phyloP scores from a whole-genome alignment of 2,797 vertebrate genomes.

The Notoglanidium macrostoma region DNA sequence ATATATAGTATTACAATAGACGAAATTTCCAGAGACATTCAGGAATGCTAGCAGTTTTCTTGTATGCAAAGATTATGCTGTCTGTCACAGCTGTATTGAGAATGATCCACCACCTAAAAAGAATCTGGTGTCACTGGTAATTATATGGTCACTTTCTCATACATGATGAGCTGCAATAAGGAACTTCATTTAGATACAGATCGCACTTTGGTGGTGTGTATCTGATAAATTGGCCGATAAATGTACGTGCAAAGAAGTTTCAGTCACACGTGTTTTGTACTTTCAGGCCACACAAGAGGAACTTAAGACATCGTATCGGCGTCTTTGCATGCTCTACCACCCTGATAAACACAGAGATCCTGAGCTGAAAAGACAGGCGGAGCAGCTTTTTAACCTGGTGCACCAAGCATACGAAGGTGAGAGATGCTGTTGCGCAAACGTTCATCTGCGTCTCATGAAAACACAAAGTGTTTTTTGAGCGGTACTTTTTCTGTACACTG shows the following conservation, averaged over 20 bases:
- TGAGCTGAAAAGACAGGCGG: constrained; percentile 91
- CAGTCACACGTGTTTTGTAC: background rate
- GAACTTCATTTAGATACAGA: background rate
- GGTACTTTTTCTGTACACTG: background rate
- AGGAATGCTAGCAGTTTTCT: background rate
- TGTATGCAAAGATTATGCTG: background rate
- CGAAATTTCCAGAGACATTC: background rate
- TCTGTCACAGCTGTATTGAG: background rate
- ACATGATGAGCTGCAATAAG: background rate
- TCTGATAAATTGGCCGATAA: background rate
- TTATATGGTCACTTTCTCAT: background rate
- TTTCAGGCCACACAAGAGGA: constrained; percentile 94
- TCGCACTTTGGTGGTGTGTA: background rate
- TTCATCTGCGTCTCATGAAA: background rate
- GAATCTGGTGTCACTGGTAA: background rate
- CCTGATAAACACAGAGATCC: constrained; percentile 98
- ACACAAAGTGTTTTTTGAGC: too few species aligned
- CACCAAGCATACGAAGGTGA: constrained; percentile 98
- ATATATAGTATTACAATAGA: background rate
- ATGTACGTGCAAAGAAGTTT: background rate
- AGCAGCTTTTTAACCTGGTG: constrained; percentile 94
- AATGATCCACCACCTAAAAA: background rate
- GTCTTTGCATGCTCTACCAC: constrained; percentile 97
- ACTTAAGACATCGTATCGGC: constrained; percentile 92
- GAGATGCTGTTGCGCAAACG: background rate